A percentile compares a stretch with the other conserved stretches of the same genome.
Conservation (phyloP, 2,888 invertebrate genomes). For the Myopa testacea region DNA sequence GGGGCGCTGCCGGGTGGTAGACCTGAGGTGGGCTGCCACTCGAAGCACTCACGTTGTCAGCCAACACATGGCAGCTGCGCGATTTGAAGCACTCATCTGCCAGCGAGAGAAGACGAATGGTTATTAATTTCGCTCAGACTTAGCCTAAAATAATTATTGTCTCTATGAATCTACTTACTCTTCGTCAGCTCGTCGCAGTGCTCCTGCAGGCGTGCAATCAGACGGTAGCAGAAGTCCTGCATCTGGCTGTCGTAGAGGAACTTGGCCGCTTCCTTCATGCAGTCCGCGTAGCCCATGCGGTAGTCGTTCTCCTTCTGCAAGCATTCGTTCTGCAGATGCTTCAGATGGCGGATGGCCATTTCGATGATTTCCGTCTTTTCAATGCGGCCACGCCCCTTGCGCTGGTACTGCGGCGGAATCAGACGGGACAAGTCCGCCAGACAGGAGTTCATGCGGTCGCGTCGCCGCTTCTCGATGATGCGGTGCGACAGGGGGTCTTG, state of each 20-base stretch:
- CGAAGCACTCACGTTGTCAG: constrained; percentile 73
- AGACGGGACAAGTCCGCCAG: constrained; percentile 92
- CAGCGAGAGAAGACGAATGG: neutral
- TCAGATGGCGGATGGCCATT: constrained; percentile 96
- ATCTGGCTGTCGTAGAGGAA: constrained; percentile 88
- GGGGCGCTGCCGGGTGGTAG: constrained; percentile 64
- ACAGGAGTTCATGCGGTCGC: constrained; percentile 98
- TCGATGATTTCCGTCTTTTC: constrained; percentile 99
- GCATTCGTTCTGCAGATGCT: constrained; percentile 81
- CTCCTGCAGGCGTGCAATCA: constrained; percentile 85
- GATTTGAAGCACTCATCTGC: constrained; percentile 66
- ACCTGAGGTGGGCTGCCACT: constrained; percentile 69
- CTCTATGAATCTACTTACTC: constrained; percentile 65
- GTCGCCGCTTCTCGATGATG: constrained; percentile 93
- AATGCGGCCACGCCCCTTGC: constrained; percentile 94
- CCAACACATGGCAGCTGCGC: constrained; percentile 67
- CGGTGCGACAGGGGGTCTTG: constrained; percentile 98
- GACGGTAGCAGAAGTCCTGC: constrained; percentile 84
- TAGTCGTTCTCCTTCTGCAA: constrained; percentile 71
- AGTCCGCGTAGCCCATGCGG: constrained; percentile 90
- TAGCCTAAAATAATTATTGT: neutral
- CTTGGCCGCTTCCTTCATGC: constrained; percentile 88
- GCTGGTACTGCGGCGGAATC: constrained; percentile 92
- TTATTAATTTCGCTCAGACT: neutral
- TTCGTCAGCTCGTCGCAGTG: constrained; percentile 78